Conservation (phyloP, 2,888 invertebrate species). For the Idaea biselata region DNA sequence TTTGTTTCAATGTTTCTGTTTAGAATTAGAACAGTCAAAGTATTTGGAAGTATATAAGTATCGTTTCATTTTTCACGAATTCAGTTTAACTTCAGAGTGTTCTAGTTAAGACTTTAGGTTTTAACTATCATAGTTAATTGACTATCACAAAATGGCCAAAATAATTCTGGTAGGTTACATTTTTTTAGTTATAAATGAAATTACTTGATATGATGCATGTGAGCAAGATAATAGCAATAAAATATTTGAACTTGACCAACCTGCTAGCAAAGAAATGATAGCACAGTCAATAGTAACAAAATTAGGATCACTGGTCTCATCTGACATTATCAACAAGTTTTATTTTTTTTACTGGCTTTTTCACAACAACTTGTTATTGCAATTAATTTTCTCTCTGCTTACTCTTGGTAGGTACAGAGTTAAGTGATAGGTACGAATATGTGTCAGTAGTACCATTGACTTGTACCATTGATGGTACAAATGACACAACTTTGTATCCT, state of each 20-base stretch:
- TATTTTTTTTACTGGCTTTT: background rate
- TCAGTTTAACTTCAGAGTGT: conserved; percentile 39
- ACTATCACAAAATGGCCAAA: conserved; percentile 39
- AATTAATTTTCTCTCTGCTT: too few relatives aligned
- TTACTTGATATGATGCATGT: too few relatives aligned
- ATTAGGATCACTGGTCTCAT: conserved; percentile 6
- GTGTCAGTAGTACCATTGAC: too few relatives aligned
- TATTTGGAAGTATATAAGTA: conserved; percentile 72
- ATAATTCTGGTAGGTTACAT: conserved; percentile 42
- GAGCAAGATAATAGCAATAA: background rate
- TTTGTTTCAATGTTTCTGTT: conserved; percentile 38
- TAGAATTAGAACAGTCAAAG: conserved; percentile 48
- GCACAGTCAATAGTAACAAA: background rate
- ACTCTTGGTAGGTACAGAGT: too few relatives aligned
- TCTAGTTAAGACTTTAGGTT: conserved; percentile 32
- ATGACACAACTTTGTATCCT: too few relatives aligned
- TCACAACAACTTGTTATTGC: too few relatives aligned
- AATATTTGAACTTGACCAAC: background rate
- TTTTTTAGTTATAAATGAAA: too few relatives aligned
- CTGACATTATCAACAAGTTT: conserved; percentile 10
- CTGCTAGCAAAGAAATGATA: background rate
- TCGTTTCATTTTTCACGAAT: conserved; percentile 37
- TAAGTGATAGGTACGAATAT: too few relatives aligned
- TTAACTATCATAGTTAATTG: conserved; percentile 28
- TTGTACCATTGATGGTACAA: too few relatives aligned